phyloP scores from a whole-genome alignment of 1,140 invertebrate species.

The Papilio xuthus region DNA sequence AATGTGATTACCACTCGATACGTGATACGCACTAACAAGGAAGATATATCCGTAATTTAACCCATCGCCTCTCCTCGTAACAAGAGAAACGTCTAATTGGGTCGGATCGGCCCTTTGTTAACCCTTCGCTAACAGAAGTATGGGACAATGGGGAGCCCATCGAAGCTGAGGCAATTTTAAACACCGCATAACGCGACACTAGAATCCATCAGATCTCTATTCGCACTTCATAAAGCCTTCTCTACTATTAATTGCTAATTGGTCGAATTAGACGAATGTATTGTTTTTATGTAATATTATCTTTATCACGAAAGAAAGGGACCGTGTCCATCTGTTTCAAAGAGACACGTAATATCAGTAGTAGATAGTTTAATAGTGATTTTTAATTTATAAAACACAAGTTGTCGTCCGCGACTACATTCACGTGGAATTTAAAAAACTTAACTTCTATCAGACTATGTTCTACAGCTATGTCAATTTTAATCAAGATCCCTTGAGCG shows the following conservation, averaged over 20 bases:
- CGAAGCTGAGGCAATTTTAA: slow-evolving; percentile 30
- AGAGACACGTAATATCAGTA: no score
- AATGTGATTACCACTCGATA: slow-evolving; percentile 30
- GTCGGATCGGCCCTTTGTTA: slow-evolving; percentile 41
- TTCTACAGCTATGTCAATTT: no score
- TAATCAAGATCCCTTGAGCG: no score
- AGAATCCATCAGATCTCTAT: slow-evolving; percentile 23
- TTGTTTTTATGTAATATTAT: not conserved
- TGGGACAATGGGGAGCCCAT: slow-evolving; percentile 16
- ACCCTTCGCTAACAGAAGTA: slow-evolving; percentile 31
- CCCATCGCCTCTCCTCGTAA: slow-evolving; percentile 33
- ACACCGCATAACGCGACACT: slow-evolving; percentile 20
- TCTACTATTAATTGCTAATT: not conserved
- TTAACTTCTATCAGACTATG: no score
- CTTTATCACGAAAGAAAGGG: not conserved
- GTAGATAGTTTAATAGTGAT: no score
- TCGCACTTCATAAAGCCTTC: not conserved
- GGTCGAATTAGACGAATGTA: not conserved
- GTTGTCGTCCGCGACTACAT: no score
- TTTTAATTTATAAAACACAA: no score
- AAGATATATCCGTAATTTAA: slow-evolving; percentile 29
- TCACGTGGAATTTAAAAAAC: no score
- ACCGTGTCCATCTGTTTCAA: no score
- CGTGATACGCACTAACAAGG: slow-evolving; percentile 35
- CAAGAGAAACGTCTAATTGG: slow-evolving; percentile 43